These are phyloP conservation scores for Noctua janthe DNA, from an alignment of 2,888 invertebrate genomes.

Conservation along the genomic window DNA sequence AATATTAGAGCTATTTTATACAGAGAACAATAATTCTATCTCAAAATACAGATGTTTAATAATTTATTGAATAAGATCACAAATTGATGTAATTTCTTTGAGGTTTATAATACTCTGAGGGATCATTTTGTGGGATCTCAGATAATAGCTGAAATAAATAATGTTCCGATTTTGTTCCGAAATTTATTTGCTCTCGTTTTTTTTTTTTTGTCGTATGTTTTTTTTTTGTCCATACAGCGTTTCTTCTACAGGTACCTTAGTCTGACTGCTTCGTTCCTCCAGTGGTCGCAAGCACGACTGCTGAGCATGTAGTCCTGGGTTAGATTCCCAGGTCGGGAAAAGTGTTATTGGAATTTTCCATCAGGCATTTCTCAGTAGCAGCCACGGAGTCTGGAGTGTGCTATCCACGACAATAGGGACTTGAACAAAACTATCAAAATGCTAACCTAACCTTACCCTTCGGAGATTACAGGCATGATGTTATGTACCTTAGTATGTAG, in stretches of 20 bases:
- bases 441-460: no score
- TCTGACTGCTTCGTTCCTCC: no score
- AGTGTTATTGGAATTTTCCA: no score
- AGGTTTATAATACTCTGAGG: conserved; percentile 15
- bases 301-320: no score
- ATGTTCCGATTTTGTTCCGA: background rate
- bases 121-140: conserved; percentile 23
- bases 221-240: background rate
- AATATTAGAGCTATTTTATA: conserved; percentile 14
- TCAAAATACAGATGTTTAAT: conserved; percentile 33
- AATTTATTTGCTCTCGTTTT: background rate
- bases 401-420: no score
- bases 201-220: background rate
- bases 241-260: background rate
- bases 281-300: no score
- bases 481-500: background rate
- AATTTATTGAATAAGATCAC: conserved; percentile 39
- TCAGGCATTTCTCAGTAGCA: no score
- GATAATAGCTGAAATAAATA: conserved; percentile 9
- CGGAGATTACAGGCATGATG: no score
- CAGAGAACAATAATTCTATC: conserved; percentile 2
- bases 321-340: no score
- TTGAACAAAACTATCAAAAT: no score
- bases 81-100: conserved; percentile 38
- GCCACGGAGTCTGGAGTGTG: no score